These are phyloP conservation scores for Lomographa bimaculata DNA, from an alignment of 2,888 invertebrate species.

Conservation along the genomic window DNA sequence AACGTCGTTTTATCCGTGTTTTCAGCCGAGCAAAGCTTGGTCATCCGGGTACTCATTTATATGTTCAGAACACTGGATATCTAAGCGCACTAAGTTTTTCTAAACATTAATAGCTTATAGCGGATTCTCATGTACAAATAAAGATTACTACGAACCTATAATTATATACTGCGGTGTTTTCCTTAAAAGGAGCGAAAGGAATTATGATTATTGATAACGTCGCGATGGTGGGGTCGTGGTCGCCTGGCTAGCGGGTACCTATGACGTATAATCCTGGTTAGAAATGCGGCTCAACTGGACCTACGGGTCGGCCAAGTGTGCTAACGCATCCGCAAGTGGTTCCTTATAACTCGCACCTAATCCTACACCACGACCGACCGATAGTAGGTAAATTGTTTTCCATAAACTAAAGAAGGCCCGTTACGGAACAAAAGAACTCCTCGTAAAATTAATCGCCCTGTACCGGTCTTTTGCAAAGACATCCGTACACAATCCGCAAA, in stretches of 20 bases:
- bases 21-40: no score
- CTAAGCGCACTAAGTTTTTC: conserved; percentile 8
- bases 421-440: conserved; percentile 34
- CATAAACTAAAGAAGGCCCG: conserved; percentile 36
- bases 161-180: conserved; percentile 23
- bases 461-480: conserved; percentile 38
- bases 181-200: conserved; percentile 33
- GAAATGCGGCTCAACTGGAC: conserved; percentile 61
- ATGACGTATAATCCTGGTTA: conserved; percentile 43
- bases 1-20: no score
- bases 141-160: conserved; percentile 28
- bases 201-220: conserved; percentile 38
- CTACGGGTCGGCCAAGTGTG: conserved; percentile 50
- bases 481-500: conserved; percentile 42
- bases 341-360: conserved; percentile 39
- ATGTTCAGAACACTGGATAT: no score
- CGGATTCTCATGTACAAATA: conserved; percentile 16
- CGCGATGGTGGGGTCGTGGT: conserved; percentile 23
- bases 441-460: conserved; percentile 32
- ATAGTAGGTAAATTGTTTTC: conserved; percentile 24
- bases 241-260: conserved; percentile 19
- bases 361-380: conserved; percentile 26
- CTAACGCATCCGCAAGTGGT: conserved; percentile 56
- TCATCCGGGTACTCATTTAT: no score
- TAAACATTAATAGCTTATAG: conserved; percentile 6